Conservation (phyloP, 2,888 invertebrate species). For the Eudasyphora cyanicolor region DNA sequence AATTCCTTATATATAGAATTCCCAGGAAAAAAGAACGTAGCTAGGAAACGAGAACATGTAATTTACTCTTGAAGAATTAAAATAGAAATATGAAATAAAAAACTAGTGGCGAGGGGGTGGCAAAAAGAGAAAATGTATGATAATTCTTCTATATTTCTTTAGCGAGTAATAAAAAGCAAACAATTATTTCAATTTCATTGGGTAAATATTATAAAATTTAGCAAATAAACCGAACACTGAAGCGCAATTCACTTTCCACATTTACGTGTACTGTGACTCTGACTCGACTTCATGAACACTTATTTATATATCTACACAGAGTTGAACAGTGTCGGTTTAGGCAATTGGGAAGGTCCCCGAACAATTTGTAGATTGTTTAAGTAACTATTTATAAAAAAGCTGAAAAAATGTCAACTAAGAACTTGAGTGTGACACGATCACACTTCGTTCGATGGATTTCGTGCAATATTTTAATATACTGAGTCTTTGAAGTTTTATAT, state of each 20-base stretch:
- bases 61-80: background rate
- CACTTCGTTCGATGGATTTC: no score
- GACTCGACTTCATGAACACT: no score
- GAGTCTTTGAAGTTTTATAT: no score
- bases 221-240: conserved; percentile 20
- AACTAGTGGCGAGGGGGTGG: background rate
- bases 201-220: conserved; percentile 36
- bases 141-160: background rate
- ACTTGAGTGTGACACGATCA: no score
- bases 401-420: no score
- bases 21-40: no score
- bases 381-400: no score
- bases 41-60: conserved; percentile 5
- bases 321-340: background rate
- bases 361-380: no score
- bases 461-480: no score
- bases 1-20: no score
- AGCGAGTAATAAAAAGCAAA: conserved; percentile 24
- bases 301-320: no score
- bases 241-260: conserved; percentile 3
- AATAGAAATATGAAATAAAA: background rate
- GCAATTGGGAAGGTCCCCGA: background rate
- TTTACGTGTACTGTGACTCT: no score
- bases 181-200: conserved; percentile 42
- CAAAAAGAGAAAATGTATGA: background rate